These are phyloP conservation scores for Acleris literana DNA, from an alignment of 2,888 invertebrate species.

Conservation along the genomic window DNA sequence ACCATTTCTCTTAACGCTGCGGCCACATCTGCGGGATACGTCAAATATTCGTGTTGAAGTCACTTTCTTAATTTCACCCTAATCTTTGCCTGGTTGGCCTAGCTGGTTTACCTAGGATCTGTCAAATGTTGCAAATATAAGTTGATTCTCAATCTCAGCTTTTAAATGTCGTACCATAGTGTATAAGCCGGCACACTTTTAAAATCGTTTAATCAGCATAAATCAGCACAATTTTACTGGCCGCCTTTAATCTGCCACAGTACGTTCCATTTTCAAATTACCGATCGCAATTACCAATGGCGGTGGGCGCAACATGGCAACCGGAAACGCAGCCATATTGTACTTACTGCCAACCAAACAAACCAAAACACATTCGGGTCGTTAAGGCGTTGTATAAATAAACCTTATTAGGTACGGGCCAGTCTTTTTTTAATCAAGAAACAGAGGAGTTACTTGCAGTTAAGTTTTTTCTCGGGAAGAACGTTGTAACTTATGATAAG, in stretches of 20 bases:
- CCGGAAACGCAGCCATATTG: constrained; percentile 41
- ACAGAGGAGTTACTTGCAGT: not conserved
- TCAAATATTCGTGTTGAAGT: no score
- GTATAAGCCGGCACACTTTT: not conserved
- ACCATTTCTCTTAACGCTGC: no score
- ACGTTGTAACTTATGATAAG: no score
- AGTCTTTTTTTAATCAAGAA: constrained; percentile 9
- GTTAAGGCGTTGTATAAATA: constrained; percentile 26
- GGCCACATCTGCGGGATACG: no score
- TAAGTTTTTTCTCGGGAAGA: not conserved
- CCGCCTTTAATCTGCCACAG: constrained; percentile 10
- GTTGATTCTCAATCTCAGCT: not conserved
- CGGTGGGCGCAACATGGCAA: constrained; percentile 34
- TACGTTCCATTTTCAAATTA: constrained; percentile 36
- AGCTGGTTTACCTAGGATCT: no score
- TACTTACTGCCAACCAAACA: constrained; percentile 34
- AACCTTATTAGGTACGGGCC: constrained; percentile 17
- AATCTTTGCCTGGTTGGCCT: no score
- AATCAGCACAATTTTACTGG: constrained; percentile 9
- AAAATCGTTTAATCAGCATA: constrained; percentile 8
- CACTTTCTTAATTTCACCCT: no score
- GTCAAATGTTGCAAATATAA: no score
- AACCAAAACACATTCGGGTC: constrained; percentile 27
- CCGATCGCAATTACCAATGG: constrained; percentile 35
- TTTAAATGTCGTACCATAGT: not conserved